Conservation (phyloP, 1,140 invertebrate genomes). For the Gerris buenoi region DNA sequence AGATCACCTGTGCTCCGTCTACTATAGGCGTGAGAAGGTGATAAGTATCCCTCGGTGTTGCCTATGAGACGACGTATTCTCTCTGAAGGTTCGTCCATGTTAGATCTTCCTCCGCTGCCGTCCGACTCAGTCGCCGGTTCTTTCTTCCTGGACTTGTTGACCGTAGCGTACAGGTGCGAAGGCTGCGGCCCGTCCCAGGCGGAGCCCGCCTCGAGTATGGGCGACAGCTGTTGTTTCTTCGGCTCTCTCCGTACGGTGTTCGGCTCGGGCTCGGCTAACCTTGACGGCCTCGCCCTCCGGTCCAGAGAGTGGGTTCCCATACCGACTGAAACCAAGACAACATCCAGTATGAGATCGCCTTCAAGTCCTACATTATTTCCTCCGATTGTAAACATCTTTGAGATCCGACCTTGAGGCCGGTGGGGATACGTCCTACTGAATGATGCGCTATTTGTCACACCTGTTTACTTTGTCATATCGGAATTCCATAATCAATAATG, state of each 20-base stretch:
- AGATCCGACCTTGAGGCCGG: too few relatives aligned
- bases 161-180: background rate
- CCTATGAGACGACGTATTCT: background rate
- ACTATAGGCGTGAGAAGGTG: too few relatives aligned
- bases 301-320: background rate
- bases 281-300: background rate
- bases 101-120: background rate
- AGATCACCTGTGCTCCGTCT: background rate
- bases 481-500: too few relatives aligned
- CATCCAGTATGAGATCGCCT: background rate
- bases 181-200: background rate
- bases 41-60: background rate
- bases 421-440: too few relatives aligned
- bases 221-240: slow-evolving; percentile 2
- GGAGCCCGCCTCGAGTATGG: background rate
- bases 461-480: too few relatives aligned
- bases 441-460: too few relatives aligned
- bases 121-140: background rate
- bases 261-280: background rate
- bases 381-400: too few relatives aligned
- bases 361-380: background rate
- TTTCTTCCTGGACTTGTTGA: background rate
- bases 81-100: background rate
- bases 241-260: background rate
- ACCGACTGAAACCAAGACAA: background rate